A percentile compares a stretch with the other conserved stretches of the same genome.
phyloP scores from a whole-genome alignment of 2,113 vertebrate species.

The Gasterosteus nipponicus region DNA sequence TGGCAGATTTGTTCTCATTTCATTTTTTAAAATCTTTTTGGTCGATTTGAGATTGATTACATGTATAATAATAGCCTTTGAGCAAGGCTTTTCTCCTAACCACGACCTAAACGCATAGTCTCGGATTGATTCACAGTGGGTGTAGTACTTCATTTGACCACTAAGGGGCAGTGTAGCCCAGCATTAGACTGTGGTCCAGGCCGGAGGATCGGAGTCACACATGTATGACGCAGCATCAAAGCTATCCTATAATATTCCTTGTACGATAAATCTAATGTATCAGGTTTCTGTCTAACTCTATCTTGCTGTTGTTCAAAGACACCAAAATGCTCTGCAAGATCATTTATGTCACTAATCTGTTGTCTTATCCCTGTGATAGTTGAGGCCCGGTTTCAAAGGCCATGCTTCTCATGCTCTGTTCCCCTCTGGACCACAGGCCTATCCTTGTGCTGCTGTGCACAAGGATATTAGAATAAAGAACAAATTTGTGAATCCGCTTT shows the following conservation, averaged over 20 bases:
- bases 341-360: slow-evolving; percentile 44
- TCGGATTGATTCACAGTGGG: not conserved
- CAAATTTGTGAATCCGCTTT: not conserved
- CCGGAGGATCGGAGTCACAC: not conserved
- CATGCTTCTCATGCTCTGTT: slow-evolving; percentile 18
- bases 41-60: not conserved
- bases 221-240: not conserved
- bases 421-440: slow-evolving; percentile 5
- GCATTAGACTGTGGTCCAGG: slow-evolving; percentile 4
- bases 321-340: slow-evolving; percentile 18
- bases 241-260: not conserved
- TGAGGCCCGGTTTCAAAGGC: slow-evolving; percentile 36
- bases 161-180: slow-evolving; percentile 50
- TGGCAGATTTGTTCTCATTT: not conserved
- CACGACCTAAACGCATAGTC: not conserved
- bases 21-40: not conserved
- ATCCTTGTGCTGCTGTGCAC: not conserved
- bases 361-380: slow-evolving; percentile 33
- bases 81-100: not conserved
- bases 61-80: not conserved
- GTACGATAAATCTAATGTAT: not conserved
- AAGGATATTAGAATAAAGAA: slow-evolving; percentile 27
- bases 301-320: not conserved
- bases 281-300: not conserved
- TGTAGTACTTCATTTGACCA: slow-evolving; percentile 58